A percentile compares a stretch with the other conserved stretches of the same genome.
These are phyloP conservation scores for Lissocephala sabroskyi DNA, from an alignment of 2,888 invertebrate genomes.

Conservation along the genomic window DNA sequence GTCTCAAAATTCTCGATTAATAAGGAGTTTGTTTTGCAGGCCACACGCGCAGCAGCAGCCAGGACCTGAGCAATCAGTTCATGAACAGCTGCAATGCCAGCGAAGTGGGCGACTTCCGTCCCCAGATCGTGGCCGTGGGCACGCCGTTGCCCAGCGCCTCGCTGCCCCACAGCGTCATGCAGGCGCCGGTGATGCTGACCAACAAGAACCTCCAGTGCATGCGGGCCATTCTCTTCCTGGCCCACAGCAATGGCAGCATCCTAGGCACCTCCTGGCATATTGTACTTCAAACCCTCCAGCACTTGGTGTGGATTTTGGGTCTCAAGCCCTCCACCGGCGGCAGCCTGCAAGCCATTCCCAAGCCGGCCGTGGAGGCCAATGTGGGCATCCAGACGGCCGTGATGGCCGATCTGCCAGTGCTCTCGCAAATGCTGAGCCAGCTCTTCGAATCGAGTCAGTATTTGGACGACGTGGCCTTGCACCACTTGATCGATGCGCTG, in stretches of 20 bases:
- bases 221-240: slow-evolving; percentile 89
- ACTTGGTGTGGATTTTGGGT: slow-evolving; percentile 94
- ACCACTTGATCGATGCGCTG: slow-evolving; percentile 96
- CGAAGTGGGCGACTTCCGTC: slow-evolving; percentile 82
- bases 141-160: slow-evolving; percentile 92
- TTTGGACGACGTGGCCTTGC: slow-evolving; percentile 93
- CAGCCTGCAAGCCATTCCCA: slow-evolving; percentile 87
- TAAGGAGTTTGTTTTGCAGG: slow-evolving; percentile 50
- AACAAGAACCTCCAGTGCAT: slow-evolving; percentile 98
- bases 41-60: slow-evolving; percentile 73
- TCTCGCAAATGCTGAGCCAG: slow-evolving; percentile 92
- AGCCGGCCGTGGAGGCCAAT: slow-evolving; percentile 80
- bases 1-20: too few species aligned
- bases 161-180: slow-evolving; percentile 79
- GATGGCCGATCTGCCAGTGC: slow-evolving; percentile 93
- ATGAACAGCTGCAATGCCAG: slow-evolving; percentile 70
- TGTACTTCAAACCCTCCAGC: slow-evolving; percentile 94
- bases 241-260: slow-evolving; percentile 92
- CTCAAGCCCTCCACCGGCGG: slow-evolving; percentile 96
- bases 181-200: slow-evolving; percentile 90
- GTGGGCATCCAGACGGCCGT: slow-evolving; percentile 96
- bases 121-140: slow-evolving; percentile 98
- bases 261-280: slow-evolving; percentile 96
- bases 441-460: slow-evolving; percentile 96
- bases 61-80: slow-evolving; percentile 75